Conservation (phyloP, 1,140 invertebrate species). For the Sitobion miscanthi region DNA sequence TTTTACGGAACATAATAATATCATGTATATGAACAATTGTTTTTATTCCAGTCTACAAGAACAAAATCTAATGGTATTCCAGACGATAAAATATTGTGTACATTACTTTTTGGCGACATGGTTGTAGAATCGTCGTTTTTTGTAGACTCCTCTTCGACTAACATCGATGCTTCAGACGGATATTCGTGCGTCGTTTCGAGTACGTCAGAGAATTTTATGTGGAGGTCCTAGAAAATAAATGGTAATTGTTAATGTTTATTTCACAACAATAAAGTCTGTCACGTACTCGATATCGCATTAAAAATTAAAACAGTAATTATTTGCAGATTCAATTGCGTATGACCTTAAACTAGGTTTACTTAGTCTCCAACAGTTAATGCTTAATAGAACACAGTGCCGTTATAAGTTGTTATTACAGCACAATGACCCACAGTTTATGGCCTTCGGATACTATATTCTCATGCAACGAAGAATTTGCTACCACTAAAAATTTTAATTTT, state of each 20-base stretch:
- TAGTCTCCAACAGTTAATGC: conserved; percentile 17
- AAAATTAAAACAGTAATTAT: conserved; percentile 5
- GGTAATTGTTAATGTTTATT: neutral
- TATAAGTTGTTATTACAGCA: conserved; percentile 40
- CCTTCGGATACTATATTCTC: conserved; percentile 15
- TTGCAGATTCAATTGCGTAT: neutral
- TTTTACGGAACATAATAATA: neutral
- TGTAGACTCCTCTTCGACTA: conserved; percentile 25
- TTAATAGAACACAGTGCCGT: conserved; percentile 17
- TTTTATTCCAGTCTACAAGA: neutral
- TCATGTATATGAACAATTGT: neutral
- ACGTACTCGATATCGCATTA: neutral
- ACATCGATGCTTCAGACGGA: conserved; percentile 24
- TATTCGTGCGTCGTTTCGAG: conserved; percentile 48
- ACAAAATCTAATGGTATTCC: neutral
- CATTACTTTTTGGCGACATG: conserved; percentile 44
- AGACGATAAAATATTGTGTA: neutral
- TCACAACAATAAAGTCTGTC: neutral
- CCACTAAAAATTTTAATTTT: neutral
- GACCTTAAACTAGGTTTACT: conserved; percentile 34
- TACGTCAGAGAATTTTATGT: conserved; percentile 36
- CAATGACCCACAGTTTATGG: conserved; percentile 36
- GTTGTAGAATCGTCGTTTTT: neutral
- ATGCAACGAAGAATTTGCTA: neutral
- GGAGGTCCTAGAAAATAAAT: conserved; percentile 9